Evolutionary conservation across 1,140 invertebrate species (phyloP).

Genomic region (Adoxophyes honmai): DNA sequence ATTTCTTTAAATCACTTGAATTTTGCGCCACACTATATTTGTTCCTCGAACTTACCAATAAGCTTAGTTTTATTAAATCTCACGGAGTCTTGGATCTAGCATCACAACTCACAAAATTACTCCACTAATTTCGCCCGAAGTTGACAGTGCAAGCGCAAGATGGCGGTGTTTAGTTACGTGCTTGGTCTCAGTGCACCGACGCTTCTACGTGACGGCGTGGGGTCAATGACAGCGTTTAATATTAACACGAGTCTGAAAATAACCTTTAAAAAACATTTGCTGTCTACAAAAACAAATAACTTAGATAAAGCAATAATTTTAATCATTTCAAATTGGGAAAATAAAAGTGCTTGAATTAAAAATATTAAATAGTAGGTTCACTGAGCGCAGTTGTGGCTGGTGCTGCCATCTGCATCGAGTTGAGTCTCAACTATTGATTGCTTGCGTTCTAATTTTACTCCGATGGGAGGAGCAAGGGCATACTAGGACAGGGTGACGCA

Average conservation of each 20-base stretch:
- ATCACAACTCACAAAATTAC: constrained; percentile 50
- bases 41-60: constrained; percentile 60
- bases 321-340: too few species aligned
- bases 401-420: constrained; percentile 33
- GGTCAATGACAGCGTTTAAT: not conserved
- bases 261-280: not conserved
- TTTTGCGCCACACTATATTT: constrained; percentile 63
- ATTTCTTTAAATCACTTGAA: constrained; percentile 38
- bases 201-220: not conserved
- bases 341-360: not conserved
- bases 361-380: constrained; percentile 1
- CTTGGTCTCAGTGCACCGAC: not conserved
- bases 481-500: constrained; percentile 31
- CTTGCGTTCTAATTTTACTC: constrained; percentile 39
- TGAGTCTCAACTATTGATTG: constrained; percentile 42
- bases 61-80: constrained; percentile 6
- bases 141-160: constrained; percentile 64
- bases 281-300: too few species aligned
- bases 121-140: constrained; percentile 51
- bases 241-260: not conserved
- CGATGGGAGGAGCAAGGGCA: constrained; percentile 18
- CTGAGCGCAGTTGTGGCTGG: not conserved
- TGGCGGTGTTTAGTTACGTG: constrained; percentile 49
- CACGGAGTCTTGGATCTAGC: constrained; percentile 6
- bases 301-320: too few species aligned